Conservation (phyloP, 2,888 invertebrate species). For the Campaea margaritaria region DNA sequence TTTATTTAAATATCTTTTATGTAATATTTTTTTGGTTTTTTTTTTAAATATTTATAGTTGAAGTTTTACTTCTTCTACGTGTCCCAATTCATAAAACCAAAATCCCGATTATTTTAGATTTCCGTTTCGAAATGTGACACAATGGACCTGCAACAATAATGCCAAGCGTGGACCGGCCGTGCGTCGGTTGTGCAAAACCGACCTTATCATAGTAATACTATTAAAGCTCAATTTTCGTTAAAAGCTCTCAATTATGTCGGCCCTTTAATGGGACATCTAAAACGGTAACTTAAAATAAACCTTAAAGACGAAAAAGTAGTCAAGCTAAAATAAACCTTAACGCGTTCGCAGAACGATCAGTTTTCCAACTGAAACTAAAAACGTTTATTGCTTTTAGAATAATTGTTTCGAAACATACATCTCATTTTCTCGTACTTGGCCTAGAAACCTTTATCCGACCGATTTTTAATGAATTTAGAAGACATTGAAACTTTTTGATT, state of each 20-base stretch:
- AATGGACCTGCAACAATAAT: no score
- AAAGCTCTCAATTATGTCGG: constrained; percentile 61
- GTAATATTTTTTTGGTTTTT: no score
- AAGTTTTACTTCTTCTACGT: no score
- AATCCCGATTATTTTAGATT: no score
- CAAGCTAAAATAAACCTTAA: constrained; percentile 7
- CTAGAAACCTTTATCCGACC: constrained; percentile 57
- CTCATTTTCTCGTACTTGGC: constrained; percentile 56
- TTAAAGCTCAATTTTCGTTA: constrained; percentile 56
- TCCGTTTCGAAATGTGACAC: no score
- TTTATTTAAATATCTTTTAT: no score
- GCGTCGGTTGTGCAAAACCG: constrained; percentile 27
- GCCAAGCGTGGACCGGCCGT: neutral
- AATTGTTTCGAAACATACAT: constrained; percentile 4
- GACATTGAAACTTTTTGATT: constrained; percentile 28
- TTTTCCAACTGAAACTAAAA: neutral
- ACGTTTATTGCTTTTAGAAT: constrained; percentile 1
- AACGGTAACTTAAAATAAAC: constrained; percentile 47
- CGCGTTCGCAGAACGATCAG: neutral
- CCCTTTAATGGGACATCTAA: constrained; percentile 54
- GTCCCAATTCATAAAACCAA: no score
- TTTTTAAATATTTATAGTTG: no score
- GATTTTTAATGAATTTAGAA: constrained; percentile 50
- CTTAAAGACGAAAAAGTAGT: constrained; percentile 33
- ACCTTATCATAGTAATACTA: constrained; percentile 50